Base-by-base conservation (phyloP, 2,888 invertebrate genomes). In the Nymphalis polychloros region DNA sequence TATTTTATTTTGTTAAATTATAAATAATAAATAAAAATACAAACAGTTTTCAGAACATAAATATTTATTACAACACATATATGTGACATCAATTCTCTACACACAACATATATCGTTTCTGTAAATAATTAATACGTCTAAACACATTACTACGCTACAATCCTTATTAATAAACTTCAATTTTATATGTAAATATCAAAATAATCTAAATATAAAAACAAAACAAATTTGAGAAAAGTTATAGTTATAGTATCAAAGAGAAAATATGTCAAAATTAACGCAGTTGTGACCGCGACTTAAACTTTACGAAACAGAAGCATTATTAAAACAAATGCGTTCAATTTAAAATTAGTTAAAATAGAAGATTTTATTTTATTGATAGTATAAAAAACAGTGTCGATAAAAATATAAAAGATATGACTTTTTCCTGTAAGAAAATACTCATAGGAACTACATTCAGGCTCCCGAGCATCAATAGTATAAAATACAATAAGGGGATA, bases 21-120 rank as follows among this genome's bases (percentile, higher is more conserved):
- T 35, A 35, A 20, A n/a, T 27, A 41, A 48, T 35, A 67, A 61
- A 69, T 59, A 41, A 66, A 62, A 62, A 47, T 35, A 48, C 35
- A 19, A 27, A 60, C 1, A 49, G 2, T 35, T 23, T 59, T 61
- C 62, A 55, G 52, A 62, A 64, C 68, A 72, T 63, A 71, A 64
- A 59, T 68, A 62, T 72, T 70, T 70, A 72, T 66, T 70, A 68
- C 62, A 68, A 64, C 63, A 68, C 62, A 60, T 61, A 61, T 60
- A 46, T 55, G 63, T n/a, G 62, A 57, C 52, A 67, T 64, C 41
- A 50, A 61, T 68, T 10, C 17, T 50, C 53, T 57, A 50, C 49
- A 57, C 46, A 62, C 67, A 62, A 67, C 57, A 63, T 57, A 65
- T 60, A 27, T 47, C 59, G 31, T 41, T 52, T 53, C 63, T 27